phyloP scores from a whole-genome alignment of 2,888 invertebrate species.

The Psylliodes chrysocephalus region DNA sequence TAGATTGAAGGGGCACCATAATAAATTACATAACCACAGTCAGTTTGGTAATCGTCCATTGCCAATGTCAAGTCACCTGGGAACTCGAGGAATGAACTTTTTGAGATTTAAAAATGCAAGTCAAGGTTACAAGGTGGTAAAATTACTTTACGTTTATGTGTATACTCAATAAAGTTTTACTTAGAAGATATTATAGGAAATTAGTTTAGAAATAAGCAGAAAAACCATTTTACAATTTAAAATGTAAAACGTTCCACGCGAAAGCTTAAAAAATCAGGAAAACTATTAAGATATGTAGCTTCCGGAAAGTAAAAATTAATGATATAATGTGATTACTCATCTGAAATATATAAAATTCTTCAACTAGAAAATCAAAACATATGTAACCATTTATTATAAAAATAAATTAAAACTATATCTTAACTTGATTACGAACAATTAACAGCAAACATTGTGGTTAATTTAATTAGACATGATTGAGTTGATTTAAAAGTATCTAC shows the following conservation, averaged over 20 bases:
- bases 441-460: slow-evolving; percentile 1
- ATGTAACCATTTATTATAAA: slow-evolving; percentile 2
- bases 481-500: slow-evolving; percentile 4
- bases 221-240: too few relatives aligned
- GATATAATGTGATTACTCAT: slow-evolving; percentile 1
- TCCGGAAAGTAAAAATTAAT: slow-evolving; percentile 5
- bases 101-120: too few relatives aligned
- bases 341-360: slow-evolving; percentile 7
- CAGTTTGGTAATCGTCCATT: too few relatives aligned
- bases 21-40: too few relatives aligned
- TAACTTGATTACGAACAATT: slow-evolving; percentile 2
- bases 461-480: slow-evolving; percentile 5
- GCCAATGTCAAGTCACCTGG: too few relatives aligned
- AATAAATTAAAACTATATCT: slow-evolving; percentile 2
- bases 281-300: neutral
- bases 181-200: too few relatives aligned
- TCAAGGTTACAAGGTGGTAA: too few relatives aligned
- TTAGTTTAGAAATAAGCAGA: too few relatives aligned
- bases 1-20: too few relatives aligned
- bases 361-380: slow-evolving; percentile 16
- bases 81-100: neutral
- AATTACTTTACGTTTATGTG: too few relatives aligned
- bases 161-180: too few relatives aligned
- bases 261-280: neutral
- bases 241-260: neutral